phyloP scores from a whole-genome alignment of 1,140 invertebrate genomes.

The Diorhabda elongata region DNA sequence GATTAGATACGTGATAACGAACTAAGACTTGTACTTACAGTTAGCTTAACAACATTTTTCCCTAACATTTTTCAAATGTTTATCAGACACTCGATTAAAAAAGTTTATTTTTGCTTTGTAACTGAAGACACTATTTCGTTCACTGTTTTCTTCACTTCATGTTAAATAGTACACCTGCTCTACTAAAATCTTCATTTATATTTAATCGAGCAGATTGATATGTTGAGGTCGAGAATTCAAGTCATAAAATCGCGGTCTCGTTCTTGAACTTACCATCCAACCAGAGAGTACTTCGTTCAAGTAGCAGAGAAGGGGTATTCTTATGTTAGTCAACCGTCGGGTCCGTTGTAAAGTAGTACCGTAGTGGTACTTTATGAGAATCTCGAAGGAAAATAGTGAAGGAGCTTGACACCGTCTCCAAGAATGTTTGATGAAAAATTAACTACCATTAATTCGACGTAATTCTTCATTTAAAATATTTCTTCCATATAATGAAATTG shows the following conservation, averaged over 20 bases:
- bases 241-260: slow-evolving; percentile 1
- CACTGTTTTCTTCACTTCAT: background rate
- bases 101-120: background rate
- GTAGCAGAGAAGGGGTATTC: background rate
- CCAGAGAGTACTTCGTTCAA: background rate
- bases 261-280: background rate
- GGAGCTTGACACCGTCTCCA: too few relatives aligned
- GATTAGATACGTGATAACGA: too few relatives aligned
- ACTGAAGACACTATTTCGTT: background rate
- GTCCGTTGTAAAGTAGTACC: background rate
- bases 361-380: background rate
- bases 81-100: background rate
- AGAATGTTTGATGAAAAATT: too few relatives aligned
- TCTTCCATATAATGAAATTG: too few relatives aligned
- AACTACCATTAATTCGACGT: too few relatives aligned
- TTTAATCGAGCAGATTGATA: background rate
- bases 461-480: too few relatives aligned
- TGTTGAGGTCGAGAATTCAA: background rate
- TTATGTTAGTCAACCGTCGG: background rate
- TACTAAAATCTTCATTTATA: background rate
- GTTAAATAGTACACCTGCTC: background rate
- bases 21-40: background rate
- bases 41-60: background rate
- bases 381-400: background rate
- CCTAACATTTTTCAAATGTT: background rate